These are phyloP conservation scores for Tauraco erythrolophus DNA, from an alignment of 2,113 vertebrate species.

Conservation along the genomic window DNA sequence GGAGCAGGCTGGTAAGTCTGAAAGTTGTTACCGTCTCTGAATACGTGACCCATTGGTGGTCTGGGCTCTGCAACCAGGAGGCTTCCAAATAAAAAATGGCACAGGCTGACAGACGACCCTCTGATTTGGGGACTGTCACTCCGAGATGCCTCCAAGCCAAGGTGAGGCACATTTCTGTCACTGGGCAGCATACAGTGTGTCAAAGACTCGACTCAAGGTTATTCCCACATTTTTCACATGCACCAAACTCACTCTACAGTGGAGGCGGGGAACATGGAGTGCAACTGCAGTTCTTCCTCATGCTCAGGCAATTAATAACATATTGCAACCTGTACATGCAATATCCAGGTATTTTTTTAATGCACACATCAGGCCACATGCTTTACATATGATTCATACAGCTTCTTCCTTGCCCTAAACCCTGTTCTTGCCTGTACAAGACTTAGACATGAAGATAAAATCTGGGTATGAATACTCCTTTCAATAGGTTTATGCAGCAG, in stretches of 20 bases:
- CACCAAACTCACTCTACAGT: neutral
- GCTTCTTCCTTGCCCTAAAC: neutral
- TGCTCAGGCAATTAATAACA: neutral
- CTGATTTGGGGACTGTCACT: neutral
- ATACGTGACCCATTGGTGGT: fast-evolving
- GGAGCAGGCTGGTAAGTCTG: neutral
- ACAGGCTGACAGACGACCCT: neutral
- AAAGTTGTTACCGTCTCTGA: neutral
- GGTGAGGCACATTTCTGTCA: neutral
- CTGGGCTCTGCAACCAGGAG: neutral
- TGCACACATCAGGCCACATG: neutral
- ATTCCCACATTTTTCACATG: neutral
- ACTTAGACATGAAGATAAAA: neutral
- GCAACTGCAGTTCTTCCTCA: neutral
- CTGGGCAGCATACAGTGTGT: neutral
- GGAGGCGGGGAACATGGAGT: neutral
- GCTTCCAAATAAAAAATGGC: neutral
- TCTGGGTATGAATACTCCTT: neutral
- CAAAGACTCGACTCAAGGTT: neutral
- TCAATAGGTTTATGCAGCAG: neutral
- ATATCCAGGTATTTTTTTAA: neutral
- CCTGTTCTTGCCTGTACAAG: neutral
- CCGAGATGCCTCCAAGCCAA: neutral
- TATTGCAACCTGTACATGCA: neutral
- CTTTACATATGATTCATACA: neutral